Evolutionary conservation across 2,888 invertebrate species (phyloP).

Genomic region (Dendrolimus houi): DNA sequence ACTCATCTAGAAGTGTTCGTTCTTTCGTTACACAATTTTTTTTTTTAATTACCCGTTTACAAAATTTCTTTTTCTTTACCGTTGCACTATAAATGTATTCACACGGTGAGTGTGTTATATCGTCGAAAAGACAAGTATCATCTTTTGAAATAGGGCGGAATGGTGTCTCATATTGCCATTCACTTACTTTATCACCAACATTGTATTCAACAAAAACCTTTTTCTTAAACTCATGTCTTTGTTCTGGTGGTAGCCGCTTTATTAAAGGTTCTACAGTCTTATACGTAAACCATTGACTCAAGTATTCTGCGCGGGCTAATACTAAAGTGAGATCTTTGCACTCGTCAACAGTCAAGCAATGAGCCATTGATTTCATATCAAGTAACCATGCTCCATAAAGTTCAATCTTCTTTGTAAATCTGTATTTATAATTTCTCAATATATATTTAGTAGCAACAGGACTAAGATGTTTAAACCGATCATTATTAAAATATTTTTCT

Average conservation of each 20-base stretch:
- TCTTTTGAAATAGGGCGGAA: conserved; percentile 3
- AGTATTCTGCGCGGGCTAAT: conserved; percentile 18
- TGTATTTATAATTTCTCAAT: conserved; percentile 15
- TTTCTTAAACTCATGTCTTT: conserved; percentile 19
- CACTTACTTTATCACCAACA: conserved; percentile 13
- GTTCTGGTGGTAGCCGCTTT: conserved; percentile 16
- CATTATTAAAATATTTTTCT: conserved; percentile 17
- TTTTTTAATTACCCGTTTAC: too few species aligned
- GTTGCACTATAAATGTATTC: conserved; percentile 13
- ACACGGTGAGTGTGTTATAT: not conserved
- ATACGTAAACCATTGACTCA: conserved; percentile 17
- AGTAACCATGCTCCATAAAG: conserved; percentile 20
- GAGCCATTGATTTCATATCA: conserved; percentile 15
- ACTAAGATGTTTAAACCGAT: conserved; percentile 9
- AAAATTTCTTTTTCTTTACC: not conserved
- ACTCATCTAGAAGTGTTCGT: conserved; percentile 27
- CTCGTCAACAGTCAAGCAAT: conserved; percentile 16
- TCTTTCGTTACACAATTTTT: too few species aligned
- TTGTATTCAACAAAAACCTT: conserved; percentile 13
- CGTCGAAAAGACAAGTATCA: conserved; percentile 2
- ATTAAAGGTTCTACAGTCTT: conserved; percentile 21
- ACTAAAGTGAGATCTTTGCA: conserved; percentile 16
- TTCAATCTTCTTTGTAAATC: conserved; percentile 20
- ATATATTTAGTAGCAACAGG: conserved; percentile 16
- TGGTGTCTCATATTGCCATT: conserved; percentile 29